phyloP scores from a whole-genome alignment of 2,797 vertebrate species.

The Thaleichthys pacificus region DNA sequence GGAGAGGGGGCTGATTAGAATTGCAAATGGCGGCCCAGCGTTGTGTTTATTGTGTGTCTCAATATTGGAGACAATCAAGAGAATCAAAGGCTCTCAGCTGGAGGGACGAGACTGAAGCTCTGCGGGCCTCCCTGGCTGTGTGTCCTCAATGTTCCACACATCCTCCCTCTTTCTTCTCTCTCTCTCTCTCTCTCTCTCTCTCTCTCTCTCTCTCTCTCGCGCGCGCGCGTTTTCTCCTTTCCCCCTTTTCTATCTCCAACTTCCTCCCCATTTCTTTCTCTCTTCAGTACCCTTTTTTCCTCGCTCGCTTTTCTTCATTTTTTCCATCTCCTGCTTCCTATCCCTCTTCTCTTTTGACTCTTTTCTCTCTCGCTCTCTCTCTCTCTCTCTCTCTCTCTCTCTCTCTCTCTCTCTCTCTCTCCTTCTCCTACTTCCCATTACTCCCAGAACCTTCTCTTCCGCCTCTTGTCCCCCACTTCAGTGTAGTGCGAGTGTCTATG shows the following conservation, averaged over 20 bases:
- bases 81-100: constrained; percentile 79
- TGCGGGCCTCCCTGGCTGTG: constrained; percentile 72
- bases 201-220: constrained; percentile 20
- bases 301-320: not conserved
- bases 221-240: not conserved
- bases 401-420: constrained; percentile 22
- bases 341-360: not conserved
- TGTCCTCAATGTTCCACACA: constrained; percentile 56
- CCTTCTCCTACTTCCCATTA: constrained; percentile 23
- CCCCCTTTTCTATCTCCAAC: not conserved
- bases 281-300: no score
- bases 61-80: constrained; percentile 79
- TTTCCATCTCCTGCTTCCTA: not conserved
- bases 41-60: constrained; percentile 81
- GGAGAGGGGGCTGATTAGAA: constrained; percentile 75
- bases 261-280: not conserved
- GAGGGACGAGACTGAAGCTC: constrained; percentile 71
- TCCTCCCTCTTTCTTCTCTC: constrained; percentile 8
- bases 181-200: constrained; percentile 16
- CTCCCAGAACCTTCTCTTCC: not conserved
- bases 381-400: not conserved
- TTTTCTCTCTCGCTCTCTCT: constrained; percentile 2
- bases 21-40: constrained; percentile 76
- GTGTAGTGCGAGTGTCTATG: constrained; percentile 18
- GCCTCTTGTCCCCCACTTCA: not conserved